A percentile compares a stretch with the other conserved stretches of the same genome.
Conservation (phyloP, 2,888 invertebrate species). For the Archaeoteleia sp. region DNA sequence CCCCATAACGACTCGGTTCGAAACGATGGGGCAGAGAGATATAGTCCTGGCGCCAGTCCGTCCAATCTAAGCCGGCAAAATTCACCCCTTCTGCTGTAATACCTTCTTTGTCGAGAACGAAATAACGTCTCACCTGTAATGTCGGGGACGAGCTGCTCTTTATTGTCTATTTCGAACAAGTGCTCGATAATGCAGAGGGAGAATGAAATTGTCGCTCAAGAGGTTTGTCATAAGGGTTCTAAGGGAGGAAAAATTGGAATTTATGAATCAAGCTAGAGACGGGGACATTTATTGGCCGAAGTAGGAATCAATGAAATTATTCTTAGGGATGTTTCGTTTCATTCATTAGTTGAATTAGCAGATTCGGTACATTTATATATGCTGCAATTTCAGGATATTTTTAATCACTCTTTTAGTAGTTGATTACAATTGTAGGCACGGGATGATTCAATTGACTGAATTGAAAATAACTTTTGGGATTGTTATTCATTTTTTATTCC, state of each 20-base stretch:
- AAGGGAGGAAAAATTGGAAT: slow-evolving; percentile 9
- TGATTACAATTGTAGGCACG: too few species aligned
- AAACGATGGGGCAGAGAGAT: slow-evolving; percentile 64
- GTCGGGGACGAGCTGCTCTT: slow-evolving; percentile 13
- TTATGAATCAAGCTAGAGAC: too few species aligned
- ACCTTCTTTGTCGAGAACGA: slow-evolving; percentile 35
- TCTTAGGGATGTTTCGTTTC: too few species aligned
- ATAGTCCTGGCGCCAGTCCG: slow-evolving; percentile 64
- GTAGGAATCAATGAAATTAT: too few species aligned
- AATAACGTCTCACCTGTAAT: slow-evolving; percentile 47
- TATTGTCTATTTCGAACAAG: slow-evolving; percentile 25
- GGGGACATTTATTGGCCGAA: too few species aligned
- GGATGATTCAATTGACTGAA: too few species aligned
- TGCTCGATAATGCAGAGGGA: slow-evolving; percentile 24
- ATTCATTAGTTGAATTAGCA: too few species aligned
- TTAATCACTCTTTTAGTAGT: too few species aligned
- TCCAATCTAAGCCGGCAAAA: slow-evolving; percentile 57
- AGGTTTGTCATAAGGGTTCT: not conserved
- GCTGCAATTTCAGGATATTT: too few species aligned
- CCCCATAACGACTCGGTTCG: slow-evolving; percentile 58
- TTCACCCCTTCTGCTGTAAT: slow-evolving; percentile 49
- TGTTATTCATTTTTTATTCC: too few species aligned
- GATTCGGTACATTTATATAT: too few species aligned
- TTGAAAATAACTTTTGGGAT: too few species aligned
- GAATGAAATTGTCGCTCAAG: slow-evolving; percentile 29